Evolutionary conservation across 2,888 invertebrate species (phyloP), one percentile per base, ranked within the genome.

Genomic region (Conistra vaccinii): DNA sequence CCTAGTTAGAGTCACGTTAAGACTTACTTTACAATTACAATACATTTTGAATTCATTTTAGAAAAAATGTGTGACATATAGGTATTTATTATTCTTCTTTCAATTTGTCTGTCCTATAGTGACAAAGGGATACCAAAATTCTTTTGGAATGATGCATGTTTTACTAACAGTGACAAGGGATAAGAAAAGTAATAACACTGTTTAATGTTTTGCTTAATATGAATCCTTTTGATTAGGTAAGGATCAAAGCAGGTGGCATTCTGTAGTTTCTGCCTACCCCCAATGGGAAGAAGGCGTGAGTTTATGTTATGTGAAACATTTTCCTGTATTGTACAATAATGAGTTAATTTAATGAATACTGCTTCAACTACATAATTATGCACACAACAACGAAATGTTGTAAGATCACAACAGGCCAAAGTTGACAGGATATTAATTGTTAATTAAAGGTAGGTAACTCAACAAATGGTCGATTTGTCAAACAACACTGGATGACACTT

Each of bases 381-480:
- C 9, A 51, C 20, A 29, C n/a, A 32, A 51, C n/a, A 51, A 42
- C 7, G 10, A 39, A 32, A 55, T n/a, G 23, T 76, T 60, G 1
- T 32, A 60, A 42, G 26, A 14, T 29, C 45, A 17, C 17, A 35
- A 32, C 20, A 53, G 1, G 23, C 7, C 12, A 53, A 67, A 29
- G n/a, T 48, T 20, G 14, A 57, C 29, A 58, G 32, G 3, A 55
- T 53, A 51, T 32, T 71, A 72, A 1, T 35, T 42, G 23, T 1
- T 45, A 23, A 26, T 1, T 45, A 23, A n/a, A 32, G 29, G 20
- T 32, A 32, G 0, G 58, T 53, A 70, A 14, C 7, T 45, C 7
- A 12, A 55, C 1, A 32, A 61, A 45, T 72, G 35, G 14, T 3
- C n/a, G 26, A 53, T 26, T 80, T 62, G 26, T 32, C 53, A 61